Evolutionary conservation across 2,797 vertebrate species (phyloP).

Genomic region (Hyperoplus immaculatus): DNA sequence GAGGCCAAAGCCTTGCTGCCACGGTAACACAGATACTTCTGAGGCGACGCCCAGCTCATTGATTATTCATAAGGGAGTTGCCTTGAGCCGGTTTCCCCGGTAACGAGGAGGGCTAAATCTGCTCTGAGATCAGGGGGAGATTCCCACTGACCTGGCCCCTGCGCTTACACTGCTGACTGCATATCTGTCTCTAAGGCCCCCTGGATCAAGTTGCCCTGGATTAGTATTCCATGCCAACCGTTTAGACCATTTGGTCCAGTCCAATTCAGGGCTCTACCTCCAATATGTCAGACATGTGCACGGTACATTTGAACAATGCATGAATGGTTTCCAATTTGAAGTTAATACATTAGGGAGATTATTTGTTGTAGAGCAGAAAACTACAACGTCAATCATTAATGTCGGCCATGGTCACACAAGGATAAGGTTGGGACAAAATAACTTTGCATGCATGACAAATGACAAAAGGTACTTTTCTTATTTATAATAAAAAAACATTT

Average conservation of each 20-base stretch:
- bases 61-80: slow-evolving; percentile 79
- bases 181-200: slow-evolving; percentile 54
- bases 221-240: slow-evolving; percentile 45
- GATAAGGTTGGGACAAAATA: neutral
- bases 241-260: slow-evolving; percentile 35
- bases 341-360: slow-evolving; percentile 12
- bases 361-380: neutral
- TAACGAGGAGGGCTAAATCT: slow-evolving; percentile 70
- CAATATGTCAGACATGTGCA: slow-evolving; percentile 32
- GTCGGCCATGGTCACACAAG: neutral
- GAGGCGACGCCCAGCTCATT: slow-evolving; percentile 66
- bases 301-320: neutral
- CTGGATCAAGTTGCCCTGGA: slow-evolving; percentile 63
- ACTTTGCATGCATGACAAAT: neutral
- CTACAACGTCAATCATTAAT: neutral
- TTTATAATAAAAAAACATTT: neutral
- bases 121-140: slow-evolving; percentile 72
- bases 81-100: slow-evolving; percentile 72
- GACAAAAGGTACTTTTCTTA: neutral
- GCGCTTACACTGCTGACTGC: slow-evolving; percentile 50
- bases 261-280: slow-evolving; percentile 27
- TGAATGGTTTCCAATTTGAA: neutral
- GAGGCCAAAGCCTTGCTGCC: slow-evolving; percentile 67
- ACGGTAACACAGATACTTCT: slow-evolving; percentile 66
- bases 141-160: slow-evolving; percentile 69